Evolutionary conservation across 1,140 invertebrate genomes (phyloP).

Genomic region (Himalopsyche phryganea): DNA sequence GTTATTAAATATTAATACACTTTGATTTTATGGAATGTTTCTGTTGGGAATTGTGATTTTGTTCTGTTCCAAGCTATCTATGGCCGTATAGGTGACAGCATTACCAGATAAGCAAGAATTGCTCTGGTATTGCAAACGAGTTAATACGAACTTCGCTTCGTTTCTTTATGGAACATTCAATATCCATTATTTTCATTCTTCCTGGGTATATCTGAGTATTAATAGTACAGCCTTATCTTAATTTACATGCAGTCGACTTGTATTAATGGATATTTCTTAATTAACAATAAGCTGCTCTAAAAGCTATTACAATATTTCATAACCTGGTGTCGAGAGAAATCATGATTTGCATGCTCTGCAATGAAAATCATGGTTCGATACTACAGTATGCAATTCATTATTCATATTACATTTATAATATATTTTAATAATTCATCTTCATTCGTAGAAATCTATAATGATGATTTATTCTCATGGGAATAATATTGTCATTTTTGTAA

Average conservation of each 20-base stretch:
- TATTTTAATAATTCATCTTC: too few relatives aligned
- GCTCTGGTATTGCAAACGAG: constrained; percentile 4
- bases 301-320: constrained; percentile 23
- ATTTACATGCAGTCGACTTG: constrained; percentile 20
- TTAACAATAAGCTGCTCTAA: constrained; percentile 24
- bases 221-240: constrained; percentile 25
- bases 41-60: too few relatives aligned
- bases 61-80: not conserved
- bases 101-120: constrained; percentile 5
- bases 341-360: not conserved
- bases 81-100: constrained; percentile 10
- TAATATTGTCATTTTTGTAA: too few relatives aligned
- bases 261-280: constrained; percentile 31
- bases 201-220: constrained; percentile 7
- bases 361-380: not conserved
- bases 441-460: too few relatives aligned
- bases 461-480: too few relatives aligned
- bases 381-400: too few relatives aligned
- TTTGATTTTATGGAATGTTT: too few relatives aligned
- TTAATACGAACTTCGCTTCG: not conserved
- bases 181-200: too few relatives aligned
- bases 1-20: too few relatives aligned
- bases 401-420: too few relatives aligned
- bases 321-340: constrained; percentile 10
- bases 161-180: constrained; percentile 18